These are phyloP conservation scores for Cheilosia pagana DNA, from an alignment of 2,888 invertebrate genomes.

Conservation along the genomic window DNA sequence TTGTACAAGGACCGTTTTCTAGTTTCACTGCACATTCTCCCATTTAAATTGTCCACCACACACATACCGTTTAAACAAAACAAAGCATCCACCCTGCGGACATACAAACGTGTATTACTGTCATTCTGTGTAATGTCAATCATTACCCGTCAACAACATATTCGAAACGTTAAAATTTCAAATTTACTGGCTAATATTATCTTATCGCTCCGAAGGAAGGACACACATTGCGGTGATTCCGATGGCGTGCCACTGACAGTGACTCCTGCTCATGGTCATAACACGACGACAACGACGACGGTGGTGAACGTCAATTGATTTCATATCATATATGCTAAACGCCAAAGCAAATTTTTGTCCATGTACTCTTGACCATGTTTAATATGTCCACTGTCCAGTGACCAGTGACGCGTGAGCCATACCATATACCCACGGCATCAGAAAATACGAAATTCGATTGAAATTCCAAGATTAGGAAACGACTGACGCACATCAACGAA, in stretches of 20 bases:
- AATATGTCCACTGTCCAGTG: slow-evolving; percentile 12
- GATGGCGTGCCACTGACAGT: slow-evolving; percentile 11
- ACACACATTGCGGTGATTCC: slow-evolving; percentile 53
- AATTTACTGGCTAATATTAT: slow-evolving; percentile 58
- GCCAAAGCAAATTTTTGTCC: slow-evolving; percentile 48
- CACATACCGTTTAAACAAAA: background rate
- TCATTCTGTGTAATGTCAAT: slow-evolving; percentile 62
- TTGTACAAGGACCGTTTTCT: too few relatives aligned
- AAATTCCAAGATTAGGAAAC: slow-evolving; percentile 70
- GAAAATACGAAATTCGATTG: slow-evolving; percentile 69
- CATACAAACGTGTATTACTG: slow-evolving; percentile 32
- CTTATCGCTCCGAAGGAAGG: slow-evolving; percentile 42
- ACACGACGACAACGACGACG: background rate
- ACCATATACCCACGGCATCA: slow-evolving; percentile 56
- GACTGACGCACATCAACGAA: slow-evolving; percentile 71
- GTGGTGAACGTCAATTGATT: slow-evolving; percentile 44
- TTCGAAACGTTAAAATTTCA: slow-evolving; percentile 42
- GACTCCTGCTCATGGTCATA: slow-evolving; percentile 12
- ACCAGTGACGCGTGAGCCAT: slow-evolving; percentile 55
- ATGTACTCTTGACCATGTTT: slow-evolving; percentile 51
- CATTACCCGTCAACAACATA: slow-evolving; percentile 55
- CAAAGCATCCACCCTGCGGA: background rate
- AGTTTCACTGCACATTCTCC: background rate
- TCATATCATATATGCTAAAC: slow-evolving; percentile 52
- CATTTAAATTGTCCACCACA: slow-evolving; percentile 10